Conservation (phyloP, 2,888 invertebrate genomes). For the Drosophila quinaria region DNA sequence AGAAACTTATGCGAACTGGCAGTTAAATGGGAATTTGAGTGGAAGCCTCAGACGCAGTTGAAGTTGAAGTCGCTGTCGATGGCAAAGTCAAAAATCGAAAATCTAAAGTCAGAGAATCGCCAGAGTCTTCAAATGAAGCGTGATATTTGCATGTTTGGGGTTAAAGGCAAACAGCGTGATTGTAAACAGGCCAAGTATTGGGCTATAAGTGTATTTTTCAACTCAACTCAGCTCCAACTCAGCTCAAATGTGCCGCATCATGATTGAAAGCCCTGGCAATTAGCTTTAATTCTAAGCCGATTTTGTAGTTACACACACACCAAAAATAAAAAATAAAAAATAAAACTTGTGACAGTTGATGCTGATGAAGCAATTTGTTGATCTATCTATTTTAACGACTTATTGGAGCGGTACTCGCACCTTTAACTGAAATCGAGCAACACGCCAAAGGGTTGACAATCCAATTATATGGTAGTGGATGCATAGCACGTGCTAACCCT, state of each 20-base stretch:
- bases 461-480: conserved; percentile 63
- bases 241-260: conserved; percentile 65
- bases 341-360: conserved; percentile 46
- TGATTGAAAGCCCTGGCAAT: conserved; percentile 68
- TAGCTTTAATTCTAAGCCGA: conserved; percentile 80
- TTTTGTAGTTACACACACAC: conserved; percentile 28
- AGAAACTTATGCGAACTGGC: conserved; percentile 54
- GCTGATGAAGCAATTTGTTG: conserved; percentile 61
- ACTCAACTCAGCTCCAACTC: not conserved
- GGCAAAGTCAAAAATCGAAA: not conserved
- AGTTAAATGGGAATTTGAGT: conserved; percentile 62
- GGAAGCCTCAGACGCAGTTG: conserved; percentile 33
- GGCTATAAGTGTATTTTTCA: conserved; percentile 11
- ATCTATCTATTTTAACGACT: conserved; percentile 50
- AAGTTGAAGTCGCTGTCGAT: conserved; percentile 5
- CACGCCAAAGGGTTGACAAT: conserved; percentile 51
- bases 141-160: conserved; percentile 69
- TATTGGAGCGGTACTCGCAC: conserved; percentile 7
- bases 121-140: conserved; percentile 54
- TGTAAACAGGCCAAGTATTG: conserved; percentile 36
- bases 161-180: conserved; percentile 66
- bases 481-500: conserved; percentile 51
- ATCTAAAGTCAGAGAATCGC: conserved; percentile 19
- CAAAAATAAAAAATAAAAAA: conserved; percentile 11
- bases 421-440: conserved; percentile 21